Base-by-base conservation (phyloP, 2,797 vertebrate genomes). In the Aythya fuligula region DNA sequence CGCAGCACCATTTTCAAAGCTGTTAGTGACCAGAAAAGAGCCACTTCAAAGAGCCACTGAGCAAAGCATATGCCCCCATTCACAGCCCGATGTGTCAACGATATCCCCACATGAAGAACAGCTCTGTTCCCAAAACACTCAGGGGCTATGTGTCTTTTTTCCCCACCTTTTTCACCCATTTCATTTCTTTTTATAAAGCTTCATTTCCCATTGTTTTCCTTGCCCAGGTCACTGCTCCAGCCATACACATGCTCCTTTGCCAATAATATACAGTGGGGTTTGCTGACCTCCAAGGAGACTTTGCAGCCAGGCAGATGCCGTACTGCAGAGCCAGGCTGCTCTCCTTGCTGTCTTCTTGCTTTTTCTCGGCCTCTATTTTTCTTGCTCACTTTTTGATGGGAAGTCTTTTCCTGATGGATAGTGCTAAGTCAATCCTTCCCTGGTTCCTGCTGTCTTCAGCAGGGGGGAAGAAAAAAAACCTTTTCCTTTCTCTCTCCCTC, bases 401-500 rank as follows among this genome's bases (percentile, higher is more conserved):
- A 96, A 96, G 92, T 84, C 94, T 96, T 95, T 93, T 89, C 89
- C 94, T 94, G 95, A 96, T 95, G 92, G 87, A 96, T 94, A 62
- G 93, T 1, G 9, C 39, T 30, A 87, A 93, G 95, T 80, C 95
- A 93, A 80, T 91, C 82, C 93, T 95, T 92, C 81, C 92, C 89
- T 81, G 45, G 13, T 93, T 87, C 95, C 94, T 94, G 93, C 94
- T 97, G 92, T 77, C 86, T 92, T 95, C 92, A 94, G 89, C 92
- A 93, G 61, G 90, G 81, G 57, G 92, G 90, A 87, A 53, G 54
- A 9, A 82, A 89, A 93, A 85, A 1, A 66, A 4, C 30, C 32
- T 90, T 85, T 94, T 92, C 75, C 87, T 83, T 87, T 92, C 0
- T 2, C 61, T 95, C 43, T 65, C 60, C 39, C 72, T 87, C 89